Percentiles rank a stretch among this genome's conserved stretches.
These are phyloP conservation scores for Strigamia maritima DNA, from an alignment of 2,888 invertebrate genomes.

Conservation along the genomic window DNA sequence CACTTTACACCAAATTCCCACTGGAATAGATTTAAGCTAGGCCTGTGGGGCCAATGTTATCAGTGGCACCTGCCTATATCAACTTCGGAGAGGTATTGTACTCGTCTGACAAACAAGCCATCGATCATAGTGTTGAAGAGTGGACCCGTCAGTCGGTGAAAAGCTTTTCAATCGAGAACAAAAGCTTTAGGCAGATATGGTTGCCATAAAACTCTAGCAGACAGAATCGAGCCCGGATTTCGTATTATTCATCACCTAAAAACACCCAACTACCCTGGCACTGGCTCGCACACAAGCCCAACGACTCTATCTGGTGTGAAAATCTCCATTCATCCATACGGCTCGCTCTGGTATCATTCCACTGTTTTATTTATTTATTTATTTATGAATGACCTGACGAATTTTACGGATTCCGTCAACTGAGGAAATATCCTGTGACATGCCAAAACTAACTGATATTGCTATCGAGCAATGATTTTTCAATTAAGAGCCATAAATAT, in stretches of 20 bases:
- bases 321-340: not conserved
- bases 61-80: constrained; percentile 32
- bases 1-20: constrained; percentile 27
- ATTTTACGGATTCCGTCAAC: not conserved
- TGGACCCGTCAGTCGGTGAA: constrained; percentile 17
- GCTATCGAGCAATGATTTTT: not conserved
- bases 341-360: not conserved
- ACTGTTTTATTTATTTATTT: not conserved
- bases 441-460: not conserved
- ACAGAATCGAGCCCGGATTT: not conserved
- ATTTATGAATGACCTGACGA: not conserved
- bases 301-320: not conserved
- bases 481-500: not conserved
- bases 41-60: constrained; percentile 14
- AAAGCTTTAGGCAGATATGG: constrained; percentile 29
- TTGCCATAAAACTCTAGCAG: not conserved
- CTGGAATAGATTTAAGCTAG: constrained; percentile 11
- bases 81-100: constrained; percentile 11
- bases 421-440: not conserved
- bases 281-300: not conserved
- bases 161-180: constrained; percentile 22
- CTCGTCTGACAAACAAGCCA: constrained; percentile 25
- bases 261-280: not conserved
- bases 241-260: constrained; percentile 18
- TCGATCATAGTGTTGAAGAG: constrained; percentile 26